These are phyloP conservation scores for Epizoanthus rinbou DNA, from an alignment of 92 coral and sea anemone species.

Conservation along the genomic window DNA sequence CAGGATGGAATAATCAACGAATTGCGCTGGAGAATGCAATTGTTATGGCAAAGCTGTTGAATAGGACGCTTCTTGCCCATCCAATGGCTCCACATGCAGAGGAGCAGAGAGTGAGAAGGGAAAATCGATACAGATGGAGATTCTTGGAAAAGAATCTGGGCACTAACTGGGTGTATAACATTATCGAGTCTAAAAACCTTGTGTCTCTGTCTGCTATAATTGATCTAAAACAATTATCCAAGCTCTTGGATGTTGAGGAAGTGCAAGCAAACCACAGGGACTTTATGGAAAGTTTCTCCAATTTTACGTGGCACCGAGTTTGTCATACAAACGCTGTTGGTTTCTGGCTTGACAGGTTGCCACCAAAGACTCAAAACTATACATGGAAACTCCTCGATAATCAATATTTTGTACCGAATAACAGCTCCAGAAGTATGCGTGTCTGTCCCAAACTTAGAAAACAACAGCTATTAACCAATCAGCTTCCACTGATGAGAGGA, in stretches of 20 bases:
- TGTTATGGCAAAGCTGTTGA: slow-evolving; percentile 52
- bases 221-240: slow-evolving; percentile 51
- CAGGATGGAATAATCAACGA: slow-evolving; percentile 63
- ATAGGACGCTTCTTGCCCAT: slow-evolving; percentile 52
- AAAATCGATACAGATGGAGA: slow-evolving; percentile 47
- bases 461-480: background rate
- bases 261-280: slow-evolving; percentile 56
- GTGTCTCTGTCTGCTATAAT: slow-evolving; percentile 63
- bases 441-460: slow-evolving; percentile 44
- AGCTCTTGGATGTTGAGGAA: slow-evolving; percentile 52
- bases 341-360: slow-evolving; percentile 65
- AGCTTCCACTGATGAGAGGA: slow-evolving; percentile 42
- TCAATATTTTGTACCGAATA: slow-evolving; percentile 20
- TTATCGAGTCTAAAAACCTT: slow-evolving; percentile 51
- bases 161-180: slow-evolving; percentile 66
- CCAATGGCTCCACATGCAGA: slow-evolving; percentile 57
- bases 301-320: slow-evolving; percentile 57
- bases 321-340: slow-evolving; percentile 62
- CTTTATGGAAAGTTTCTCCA: slow-evolving; percentile 45
- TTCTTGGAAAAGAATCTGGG: slow-evolving; percentile 49
- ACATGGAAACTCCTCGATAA: slow-evolving; percentile 12
- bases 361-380: slow-evolving; percentile 29
- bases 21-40: slow-evolving; percentile 60
- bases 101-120: slow-evolving; percentile 27
- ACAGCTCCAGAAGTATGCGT: slow-evolving; percentile 53